Evolutionary conservation across 2,113 vertebrate genomes (phyloP), one percentile per base, ranked within the genome.

Genomic region (Charina bottae): DNA sequence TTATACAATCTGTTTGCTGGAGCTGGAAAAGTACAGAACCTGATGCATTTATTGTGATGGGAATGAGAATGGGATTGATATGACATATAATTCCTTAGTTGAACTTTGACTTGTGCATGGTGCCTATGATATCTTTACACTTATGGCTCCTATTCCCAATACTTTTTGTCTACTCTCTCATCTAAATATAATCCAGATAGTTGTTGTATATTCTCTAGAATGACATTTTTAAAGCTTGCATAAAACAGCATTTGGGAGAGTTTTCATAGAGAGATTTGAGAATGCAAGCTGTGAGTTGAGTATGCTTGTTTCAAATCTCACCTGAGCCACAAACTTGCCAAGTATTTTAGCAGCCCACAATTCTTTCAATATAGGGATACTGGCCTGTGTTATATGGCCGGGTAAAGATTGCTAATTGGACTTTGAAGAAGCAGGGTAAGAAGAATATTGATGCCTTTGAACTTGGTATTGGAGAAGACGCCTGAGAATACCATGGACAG

Each of bases 21-120:
- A 64, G 21, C 11, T 64, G 17, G 53, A 15, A 90, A 88, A 28
- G 55, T 15, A 58, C 9, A 28, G 49, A 90, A 19, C 33, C 86
- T 89, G 7, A 1, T n/a, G 28, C 89, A 17, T 85, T 58, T 37
- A 91, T 28, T 2, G 42, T 55, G 26, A 24, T 68, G 23, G 55
- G 33, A 62, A 12, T 42, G 58, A 78, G n/a, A 33, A 10, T 6
- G 78, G 42, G 7, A 1, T 54, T 89, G 0, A 12, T 72, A 19
- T 60, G n/a, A 15, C 6, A 55, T 60, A 0, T 0, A 2, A 15
- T 9, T 0, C 1, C 33, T 88, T n/a, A 13, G n/a, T 49, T 84
- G 1, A 21, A 15, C 28, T 23, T n/a, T 90, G 56, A n/a, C 8
- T 62, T 60, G 55, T 23, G 2, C 19, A 13, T 15, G 1, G n/a